A percentile compares a stretch with the other conserved stretches of the same genome.
Conservation (phyloP, 1,140 invertebrate species). For the Apis laboriosa region DNA sequence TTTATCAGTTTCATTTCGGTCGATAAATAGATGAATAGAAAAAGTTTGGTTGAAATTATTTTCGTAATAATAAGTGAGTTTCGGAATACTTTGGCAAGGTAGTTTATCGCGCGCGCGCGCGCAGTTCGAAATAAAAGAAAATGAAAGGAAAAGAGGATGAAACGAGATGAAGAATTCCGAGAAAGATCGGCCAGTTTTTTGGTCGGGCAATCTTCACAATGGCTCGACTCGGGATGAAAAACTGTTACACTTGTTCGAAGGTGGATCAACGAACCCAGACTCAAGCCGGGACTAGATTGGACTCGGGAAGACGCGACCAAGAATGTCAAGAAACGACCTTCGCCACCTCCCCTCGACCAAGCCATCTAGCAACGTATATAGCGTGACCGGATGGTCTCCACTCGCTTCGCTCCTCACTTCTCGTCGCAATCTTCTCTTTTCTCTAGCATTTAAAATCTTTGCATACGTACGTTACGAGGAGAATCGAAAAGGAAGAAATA, state of each 20-base stretch:
- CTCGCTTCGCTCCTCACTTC: slow-evolving; percentile 32
- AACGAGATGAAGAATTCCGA: slow-evolving; percentile 7
- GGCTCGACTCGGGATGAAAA: not conserved
- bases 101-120: too few species aligned
- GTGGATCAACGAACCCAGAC: slow-evolving; percentile 52
- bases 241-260: slow-evolving; percentile 42
- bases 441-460: too few species aligned
- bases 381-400: slow-evolving; percentile 8
- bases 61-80: too few species aligned
- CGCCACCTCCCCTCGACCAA: slow-evolving; percentile 42
- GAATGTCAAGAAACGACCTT: slow-evolving; percentile 63
- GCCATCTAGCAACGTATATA: not conserved
- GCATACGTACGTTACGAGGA: too few species aligned
- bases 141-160: not conserved
- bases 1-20: too few species aligned
- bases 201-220: not conserved
- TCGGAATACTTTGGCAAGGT: too few species aligned
- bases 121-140: not conserved
- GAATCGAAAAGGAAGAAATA: too few species aligned
- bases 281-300: slow-evolving; percentile 11
- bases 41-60: too few species aligned
- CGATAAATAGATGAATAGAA: too few species aligned
- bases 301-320: slow-evolving; percentile 25
- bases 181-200: slow-evolving; percentile 16
- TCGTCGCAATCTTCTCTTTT: slow-evolving; percentile 7